These are phyloP conservation scores for Poicephalus gulielmi DNA, from an alignment of 2,113 vertebrate species.

Conservation along the genomic window DNA sequence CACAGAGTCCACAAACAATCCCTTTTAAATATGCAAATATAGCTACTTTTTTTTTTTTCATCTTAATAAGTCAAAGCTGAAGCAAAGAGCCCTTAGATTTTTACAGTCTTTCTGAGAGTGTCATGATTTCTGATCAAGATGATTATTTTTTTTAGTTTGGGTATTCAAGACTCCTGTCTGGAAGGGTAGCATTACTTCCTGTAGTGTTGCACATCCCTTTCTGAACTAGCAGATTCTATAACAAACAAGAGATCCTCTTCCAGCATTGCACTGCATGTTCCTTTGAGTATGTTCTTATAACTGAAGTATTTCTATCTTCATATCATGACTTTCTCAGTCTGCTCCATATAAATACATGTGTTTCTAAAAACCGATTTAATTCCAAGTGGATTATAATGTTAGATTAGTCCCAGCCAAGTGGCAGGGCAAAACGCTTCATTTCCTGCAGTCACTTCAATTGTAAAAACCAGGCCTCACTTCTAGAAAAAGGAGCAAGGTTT, in stretches of 20 bases:
- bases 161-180: not conserved
- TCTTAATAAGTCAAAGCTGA: not conserved
- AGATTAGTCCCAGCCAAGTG: not conserved
- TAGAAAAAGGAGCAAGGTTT: not conserved
- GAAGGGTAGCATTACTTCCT: not conserved
- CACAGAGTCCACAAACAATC: not conserved
- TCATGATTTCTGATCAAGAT: not conserved
- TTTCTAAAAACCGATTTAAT: not conserved
- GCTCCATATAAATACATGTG: not conserved
- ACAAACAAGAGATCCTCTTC: not conserved
- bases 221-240: not conserved
- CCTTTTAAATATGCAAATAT: not conserved
- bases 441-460: not conserved
- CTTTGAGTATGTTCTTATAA: not conserved
- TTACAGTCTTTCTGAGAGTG: not conserved
- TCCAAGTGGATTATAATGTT: not conserved
- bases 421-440: not conserved
- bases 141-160: not conserved
- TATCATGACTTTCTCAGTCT: not conserved
- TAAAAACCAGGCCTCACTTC: not conserved
- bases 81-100: not conserved
- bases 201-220: not conserved
- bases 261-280: not conserved
- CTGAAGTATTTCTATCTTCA: not conserved
- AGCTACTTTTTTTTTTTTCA: not conserved